A percentile compares a stretch with the other conserved stretches of the same genome.
Evolutionary conservation across 2,888 invertebrate genomes (phyloP).

Genomic region (Rhamnusium bicolor): DNA sequence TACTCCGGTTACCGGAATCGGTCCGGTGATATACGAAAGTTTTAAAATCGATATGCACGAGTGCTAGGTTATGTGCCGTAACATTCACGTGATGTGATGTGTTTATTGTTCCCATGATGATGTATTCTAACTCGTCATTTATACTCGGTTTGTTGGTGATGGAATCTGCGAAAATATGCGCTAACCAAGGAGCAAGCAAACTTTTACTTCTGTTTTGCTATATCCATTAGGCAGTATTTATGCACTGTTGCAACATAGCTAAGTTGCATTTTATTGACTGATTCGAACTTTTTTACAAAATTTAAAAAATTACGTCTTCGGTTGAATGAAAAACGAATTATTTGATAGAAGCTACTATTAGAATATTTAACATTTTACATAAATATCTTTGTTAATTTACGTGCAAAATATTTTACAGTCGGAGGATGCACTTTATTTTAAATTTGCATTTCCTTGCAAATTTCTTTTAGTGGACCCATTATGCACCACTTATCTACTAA

Average conservation of each 20-base stretch:
- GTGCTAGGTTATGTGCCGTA: slow-evolving; percentile 61
- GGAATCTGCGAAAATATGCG: neutral
- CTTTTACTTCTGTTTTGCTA: slow-evolving; percentile 6
- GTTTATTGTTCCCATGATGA: slow-evolving; percentile 1
- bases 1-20: slow-evolving; percentile 66
- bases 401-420: too few relatives aligned
- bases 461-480: too few relatives aligned
- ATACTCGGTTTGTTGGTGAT: slow-evolving; percentile 21
- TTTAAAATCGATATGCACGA: slow-evolving; percentile 64
- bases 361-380: too few relatives aligned
- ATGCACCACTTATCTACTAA: too few relatives aligned
- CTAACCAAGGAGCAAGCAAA: neutral
- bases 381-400: too few relatives aligned
- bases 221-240: slow-evolving; percentile 16
- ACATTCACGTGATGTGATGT: slow-evolving; percentile 55
- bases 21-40: slow-evolving; percentile 46
- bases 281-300: neutral
- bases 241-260: neutral
- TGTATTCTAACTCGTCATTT: slow-evolving; percentile 1
- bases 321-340: too few relatives aligned
- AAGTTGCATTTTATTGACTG: slow-evolving; percentile 1
- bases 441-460: too few relatives aligned
- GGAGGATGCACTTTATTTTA: too few relatives aligned
- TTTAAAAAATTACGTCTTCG: too few relatives aligned
- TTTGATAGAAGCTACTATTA: neutral